Conservation (phyloP, 2,113 vertebrate genomes). For the Pygoscelis adeliae region DNA sequence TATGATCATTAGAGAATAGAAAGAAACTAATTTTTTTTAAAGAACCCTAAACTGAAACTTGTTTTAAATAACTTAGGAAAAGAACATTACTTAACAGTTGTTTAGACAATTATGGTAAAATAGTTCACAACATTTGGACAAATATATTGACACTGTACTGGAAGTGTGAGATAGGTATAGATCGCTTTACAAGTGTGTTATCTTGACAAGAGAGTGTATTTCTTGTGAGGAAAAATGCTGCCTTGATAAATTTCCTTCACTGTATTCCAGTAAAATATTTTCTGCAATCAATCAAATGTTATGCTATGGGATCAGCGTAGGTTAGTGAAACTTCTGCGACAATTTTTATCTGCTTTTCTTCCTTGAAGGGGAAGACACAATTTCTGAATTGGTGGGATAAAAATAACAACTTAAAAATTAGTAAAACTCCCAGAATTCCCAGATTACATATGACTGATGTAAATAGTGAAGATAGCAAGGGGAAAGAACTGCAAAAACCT, state of each 20-base stretch:
- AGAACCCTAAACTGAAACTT: neutral
- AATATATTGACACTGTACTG: neutral
- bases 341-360: neutral
- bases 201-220: neutral
- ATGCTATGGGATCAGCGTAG: neutral
- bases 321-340: neutral
- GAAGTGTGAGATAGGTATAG: neutral
- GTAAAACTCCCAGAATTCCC: neutral
- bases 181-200: neutral
- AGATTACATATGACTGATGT: neutral
- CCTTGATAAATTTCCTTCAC: neutral
- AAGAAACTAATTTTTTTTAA: neutral
- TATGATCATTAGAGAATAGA: neutral
- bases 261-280: neutral
- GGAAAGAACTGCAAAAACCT: neutral
- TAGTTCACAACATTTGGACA: neutral
- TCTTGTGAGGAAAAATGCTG: neutral
- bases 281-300: neutral
- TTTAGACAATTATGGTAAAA: neutral
- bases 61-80: neutral
- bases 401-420: neutral
- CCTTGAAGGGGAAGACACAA: neutral
- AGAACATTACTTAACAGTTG: neutral
- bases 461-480: neutral
- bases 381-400: neutral